Evolutionary conservation across 2,888 invertebrate species (phyloP).

Genomic region (Aleiodes testaceus): DNA sequence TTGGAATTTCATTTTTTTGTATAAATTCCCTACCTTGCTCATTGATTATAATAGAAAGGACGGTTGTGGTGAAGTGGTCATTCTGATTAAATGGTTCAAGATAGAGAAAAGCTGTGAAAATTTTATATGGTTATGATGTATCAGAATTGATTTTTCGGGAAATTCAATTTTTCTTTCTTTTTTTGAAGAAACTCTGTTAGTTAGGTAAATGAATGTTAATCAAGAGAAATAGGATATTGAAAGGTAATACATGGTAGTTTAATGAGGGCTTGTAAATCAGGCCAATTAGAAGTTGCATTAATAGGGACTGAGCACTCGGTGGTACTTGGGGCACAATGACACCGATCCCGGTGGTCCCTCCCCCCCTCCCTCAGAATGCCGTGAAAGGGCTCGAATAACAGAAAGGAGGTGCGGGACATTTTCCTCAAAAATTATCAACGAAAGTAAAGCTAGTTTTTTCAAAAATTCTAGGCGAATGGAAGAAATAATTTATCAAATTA

Average conservation of each 20-base stretch:
- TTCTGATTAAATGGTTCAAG: no score
- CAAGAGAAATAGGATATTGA: constrained; percentile 8
- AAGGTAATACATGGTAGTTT: not conserved
- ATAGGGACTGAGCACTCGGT: constrained; percentile 20
- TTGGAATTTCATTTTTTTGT: no score
- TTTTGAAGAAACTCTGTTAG: no score
- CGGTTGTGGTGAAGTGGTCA: no score
- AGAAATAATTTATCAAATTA: not conserved
- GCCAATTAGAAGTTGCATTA: constrained; percentile 50
- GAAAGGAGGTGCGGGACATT: not conserved
- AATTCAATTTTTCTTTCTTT: no score
- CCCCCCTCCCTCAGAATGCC: constrained; percentile 60
- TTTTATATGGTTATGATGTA: no score
- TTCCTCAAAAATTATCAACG: not conserved
- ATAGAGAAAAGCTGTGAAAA: no score
- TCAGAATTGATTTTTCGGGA: no score
- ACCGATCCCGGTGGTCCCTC: constrained; percentile 65
- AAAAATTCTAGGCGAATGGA: no score
- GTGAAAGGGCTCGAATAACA: constrained; percentile 63
- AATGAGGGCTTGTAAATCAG: constrained; percentile 46
- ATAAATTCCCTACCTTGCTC: no score
- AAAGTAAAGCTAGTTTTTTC: no score
- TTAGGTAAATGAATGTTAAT: not conserved
- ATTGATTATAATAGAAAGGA: no score
- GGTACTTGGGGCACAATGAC: constrained; percentile 16